Conservation (phyloP, 92 coral and sea anemone species). For the Siderastrea radians region DNA sequence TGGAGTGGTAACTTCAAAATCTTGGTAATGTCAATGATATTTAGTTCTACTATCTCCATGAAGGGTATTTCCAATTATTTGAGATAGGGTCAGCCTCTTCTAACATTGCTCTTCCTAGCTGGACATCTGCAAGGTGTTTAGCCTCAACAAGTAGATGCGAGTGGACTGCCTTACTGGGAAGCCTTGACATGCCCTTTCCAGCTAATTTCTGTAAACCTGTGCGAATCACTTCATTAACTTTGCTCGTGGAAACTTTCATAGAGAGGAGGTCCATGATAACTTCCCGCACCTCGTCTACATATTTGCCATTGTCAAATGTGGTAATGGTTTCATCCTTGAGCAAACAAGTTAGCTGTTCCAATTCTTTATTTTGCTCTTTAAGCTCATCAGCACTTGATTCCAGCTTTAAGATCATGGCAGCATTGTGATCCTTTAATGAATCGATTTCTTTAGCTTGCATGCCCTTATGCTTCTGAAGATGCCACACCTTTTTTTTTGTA, state of each 20-base stretch:
- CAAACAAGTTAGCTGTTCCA: conserved; percentile 1
- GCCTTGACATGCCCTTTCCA: conserved; percentile 20
- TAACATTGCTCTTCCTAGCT: conserved; percentile 42
- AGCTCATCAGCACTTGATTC: conserved; percentile 28
- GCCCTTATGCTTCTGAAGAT: conserved; percentile 9
- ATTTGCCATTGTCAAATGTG: conserved; percentile 38
- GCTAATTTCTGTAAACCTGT: conserved; percentile 28
- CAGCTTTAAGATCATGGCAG: conserved; percentile 11
- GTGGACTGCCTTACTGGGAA: conserved; percentile 44
- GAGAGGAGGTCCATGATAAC: conserved; percentile 43
- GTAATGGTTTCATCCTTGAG: not conserved
- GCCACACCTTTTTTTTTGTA: conserved; percentile 12
- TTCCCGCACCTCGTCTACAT: conserved; percentile 28
- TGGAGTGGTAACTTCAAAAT: conserved; percentile 43
- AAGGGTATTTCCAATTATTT: conserved; percentile 37
- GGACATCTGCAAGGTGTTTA: conserved; percentile 43
- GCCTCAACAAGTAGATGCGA: conserved; percentile 43
- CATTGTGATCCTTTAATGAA: conserved; percentile 28
- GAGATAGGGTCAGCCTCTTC: conserved; percentile 33
- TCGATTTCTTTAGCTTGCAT: conserved; percentile 16
- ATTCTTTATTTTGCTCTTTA: conserved; percentile 27
- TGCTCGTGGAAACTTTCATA: conserved; percentile 40
- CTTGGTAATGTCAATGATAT: conserved; percentile 46
- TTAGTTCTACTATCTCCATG: conserved; percentile 20
- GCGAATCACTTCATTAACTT: conserved; percentile 33